Conservation (phyloP, 2,888 invertebrate genomes). For the Mythimna ferrago region DNA sequence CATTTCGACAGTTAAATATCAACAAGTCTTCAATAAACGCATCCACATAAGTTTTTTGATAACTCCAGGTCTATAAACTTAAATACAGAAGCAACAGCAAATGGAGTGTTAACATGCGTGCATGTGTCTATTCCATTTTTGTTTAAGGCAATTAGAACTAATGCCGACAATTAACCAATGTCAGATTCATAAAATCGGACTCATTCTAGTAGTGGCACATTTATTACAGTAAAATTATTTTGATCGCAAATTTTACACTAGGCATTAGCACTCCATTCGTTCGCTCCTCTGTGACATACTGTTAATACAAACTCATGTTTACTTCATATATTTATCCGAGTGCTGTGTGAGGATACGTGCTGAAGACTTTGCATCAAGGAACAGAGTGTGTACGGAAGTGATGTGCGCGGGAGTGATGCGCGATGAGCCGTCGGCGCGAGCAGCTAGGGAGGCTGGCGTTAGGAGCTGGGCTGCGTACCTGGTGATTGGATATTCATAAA, state of each 20-base stretch:
- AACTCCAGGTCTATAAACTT: slow-evolving; percentile 9
- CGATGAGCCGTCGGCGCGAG: slow-evolving; percentile 96
- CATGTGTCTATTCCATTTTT: not conserved
- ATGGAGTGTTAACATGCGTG: slow-evolving; percentile 23
- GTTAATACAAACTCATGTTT: slow-evolving; percentile 64
- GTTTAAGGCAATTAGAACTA: not conserved
- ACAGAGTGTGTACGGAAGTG: slow-evolving; percentile 94
- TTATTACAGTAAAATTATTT: not conserved
- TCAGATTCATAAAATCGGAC: not conserved
- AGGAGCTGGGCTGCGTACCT: slow-evolving; percentile 98
- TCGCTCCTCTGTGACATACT: not conserved
- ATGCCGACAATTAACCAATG: not conserved
- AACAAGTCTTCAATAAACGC: slow-evolving; percentile 9
- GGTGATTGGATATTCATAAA: slow-evolving; percentile 5
- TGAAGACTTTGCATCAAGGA: slow-evolving; percentile 99
- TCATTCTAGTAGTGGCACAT: not conserved
- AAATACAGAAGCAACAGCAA: slow-evolving; percentile 22
- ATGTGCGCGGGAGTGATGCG: slow-evolving; percentile 93
- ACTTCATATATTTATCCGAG: slow-evolving; percentile 98
- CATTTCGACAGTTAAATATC: slow-evolving; percentile 2
- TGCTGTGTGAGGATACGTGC: slow-evolving; percentile 97
- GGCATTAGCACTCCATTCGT: slow-evolving; percentile 26
- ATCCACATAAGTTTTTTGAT: slow-evolving; percentile 12
- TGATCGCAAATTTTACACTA: not conserved
- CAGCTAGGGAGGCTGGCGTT: slow-evolving; percentile 97